Conservation (phyloP, 2,888 invertebrate species). For the Lamellibrachia satsuma region DNA sequence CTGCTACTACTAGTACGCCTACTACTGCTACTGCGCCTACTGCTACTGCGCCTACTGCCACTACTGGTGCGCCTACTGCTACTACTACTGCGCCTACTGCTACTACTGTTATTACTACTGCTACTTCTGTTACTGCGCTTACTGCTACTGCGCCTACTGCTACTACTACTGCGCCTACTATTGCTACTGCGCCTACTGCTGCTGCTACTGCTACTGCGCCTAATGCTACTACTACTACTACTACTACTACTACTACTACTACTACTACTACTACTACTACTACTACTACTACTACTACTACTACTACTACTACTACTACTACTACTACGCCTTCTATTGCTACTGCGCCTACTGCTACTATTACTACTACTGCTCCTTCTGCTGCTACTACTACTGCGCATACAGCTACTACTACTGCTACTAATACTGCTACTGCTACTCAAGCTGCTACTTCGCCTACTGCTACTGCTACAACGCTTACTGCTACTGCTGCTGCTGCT, state of each 20-base stretch:
- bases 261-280: not conserved
- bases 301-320: not conserved
- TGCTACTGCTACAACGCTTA: too few relatives aligned
- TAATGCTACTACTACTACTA: not conserved
- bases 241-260: not conserved
- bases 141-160: too few relatives aligned
- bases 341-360: too few relatives aligned
- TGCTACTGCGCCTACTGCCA: too few relatives aligned
- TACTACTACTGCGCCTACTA: too few relatives aligned
- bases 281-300: conserved; percentile 19
- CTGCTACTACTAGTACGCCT: not conserved
- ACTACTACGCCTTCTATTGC: too few relatives aligned
- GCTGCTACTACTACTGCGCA: not conserved
- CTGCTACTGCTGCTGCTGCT: not conserved
- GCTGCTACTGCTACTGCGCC: not conserved
- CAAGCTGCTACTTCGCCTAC: too few relatives aligned
- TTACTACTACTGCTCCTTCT: not conserved
- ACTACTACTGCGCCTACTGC: not conserved
- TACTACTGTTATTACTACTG: not conserved
- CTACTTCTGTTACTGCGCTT: too few relatives aligned
- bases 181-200: not conserved
- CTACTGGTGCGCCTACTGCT: not conserved
- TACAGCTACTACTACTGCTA: too few relatives aligned
- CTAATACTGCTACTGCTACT: too few relatives aligned
- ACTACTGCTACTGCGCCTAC: too few relatives aligned